A percentile compares a stretch with the other conserved stretches of the same genome.
phyloP scores from a whole-genome alignment of 2,113 vertebrate species.

The Colius striatus region DNA sequence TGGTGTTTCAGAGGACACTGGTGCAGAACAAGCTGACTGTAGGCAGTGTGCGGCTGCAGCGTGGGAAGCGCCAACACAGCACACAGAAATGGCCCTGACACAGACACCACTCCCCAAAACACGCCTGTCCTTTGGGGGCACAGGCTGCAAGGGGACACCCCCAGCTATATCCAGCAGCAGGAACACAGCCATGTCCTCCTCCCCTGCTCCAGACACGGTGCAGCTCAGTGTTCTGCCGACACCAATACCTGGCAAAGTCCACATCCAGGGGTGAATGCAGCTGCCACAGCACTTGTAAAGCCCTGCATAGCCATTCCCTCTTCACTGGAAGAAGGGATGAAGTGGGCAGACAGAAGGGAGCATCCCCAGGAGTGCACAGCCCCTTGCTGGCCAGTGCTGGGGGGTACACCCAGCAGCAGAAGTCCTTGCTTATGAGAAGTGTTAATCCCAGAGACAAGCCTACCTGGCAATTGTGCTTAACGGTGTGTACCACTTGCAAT shows the following conservation, averaged over 20 bases:
- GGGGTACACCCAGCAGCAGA: background rate
- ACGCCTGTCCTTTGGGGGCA: rapidly evolving
- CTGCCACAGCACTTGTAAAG: background rate
- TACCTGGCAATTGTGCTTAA: background rate
- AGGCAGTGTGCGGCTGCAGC: background rate
- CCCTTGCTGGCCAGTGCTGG: rapidly evolving
- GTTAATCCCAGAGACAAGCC: background rate
- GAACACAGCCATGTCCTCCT: background rate
- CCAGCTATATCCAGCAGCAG: background rate
- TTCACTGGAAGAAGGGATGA: background rate
- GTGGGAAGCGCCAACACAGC: background rate
- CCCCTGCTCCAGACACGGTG: background rate
- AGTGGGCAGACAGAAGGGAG: background rate
- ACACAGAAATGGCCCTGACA: background rate
- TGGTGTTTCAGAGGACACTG: background rate
- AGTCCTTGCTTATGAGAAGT: background rate
- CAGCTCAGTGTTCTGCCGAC: background rate
- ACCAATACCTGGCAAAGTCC: background rate
- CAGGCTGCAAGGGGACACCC: rapidly evolving
- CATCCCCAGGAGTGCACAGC: background rate
- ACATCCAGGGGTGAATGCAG: rapidly evolving
- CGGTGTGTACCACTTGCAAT: background rate
- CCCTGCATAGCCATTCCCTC: background rate
- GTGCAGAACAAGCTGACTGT: background rate
- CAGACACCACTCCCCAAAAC: background rate